Evolutionary conservation across 2,113 vertebrate species (phyloP), one percentile per base, ranked within the genome.

Genomic region (Shinisaurus crocodilurus): DNA sequence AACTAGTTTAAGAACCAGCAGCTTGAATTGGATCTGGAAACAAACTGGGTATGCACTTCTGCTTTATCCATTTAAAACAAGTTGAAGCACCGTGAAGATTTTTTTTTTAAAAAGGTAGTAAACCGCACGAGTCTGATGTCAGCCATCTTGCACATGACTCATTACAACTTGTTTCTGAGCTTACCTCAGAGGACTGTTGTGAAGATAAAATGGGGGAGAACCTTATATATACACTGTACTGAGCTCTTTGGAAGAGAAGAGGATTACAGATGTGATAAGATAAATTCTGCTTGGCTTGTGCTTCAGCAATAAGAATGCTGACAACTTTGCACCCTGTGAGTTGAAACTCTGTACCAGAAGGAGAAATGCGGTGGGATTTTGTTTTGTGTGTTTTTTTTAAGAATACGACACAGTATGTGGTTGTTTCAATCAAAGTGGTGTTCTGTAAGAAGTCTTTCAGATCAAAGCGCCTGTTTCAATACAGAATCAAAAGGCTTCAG

Each of bases 371-470:
- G 83, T 65, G 72, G 25, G 18, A 10, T 76, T 74, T 75, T 27
- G 34, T 89, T 90, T 91, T 34, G 25, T 23, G 77, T 74, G 74
- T 63, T 57, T 90, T 82, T 89, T 29, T 54, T 27, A 23, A 48
- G 29, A 70, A 69, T 34, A n/a, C 34, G 74, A 75, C 72, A 57
- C 50, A 87, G 77, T 23, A 32, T 92, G 80, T n/a, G n/a, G 60
- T 89, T 93, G 43, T n/a, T 90, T 3, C 63, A 67, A 54, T 88
- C 72, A 69, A 89, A 91, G 37, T 40, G 83, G 34, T 80, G 20
- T 91, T 94, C 76, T 82, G 75, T 54, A 85, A 87, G 74, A 91
- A n/a, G 40, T 50, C 7, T 90, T 80, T 54, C 48, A 5, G 76
- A 83, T 50, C 85, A 93, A 85, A 88, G 20, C 75, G 40, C 63